Evolutionary conservation across 2,113 vertebrate species (phyloP).

Genomic region (Manacus vitellinus): DNA sequence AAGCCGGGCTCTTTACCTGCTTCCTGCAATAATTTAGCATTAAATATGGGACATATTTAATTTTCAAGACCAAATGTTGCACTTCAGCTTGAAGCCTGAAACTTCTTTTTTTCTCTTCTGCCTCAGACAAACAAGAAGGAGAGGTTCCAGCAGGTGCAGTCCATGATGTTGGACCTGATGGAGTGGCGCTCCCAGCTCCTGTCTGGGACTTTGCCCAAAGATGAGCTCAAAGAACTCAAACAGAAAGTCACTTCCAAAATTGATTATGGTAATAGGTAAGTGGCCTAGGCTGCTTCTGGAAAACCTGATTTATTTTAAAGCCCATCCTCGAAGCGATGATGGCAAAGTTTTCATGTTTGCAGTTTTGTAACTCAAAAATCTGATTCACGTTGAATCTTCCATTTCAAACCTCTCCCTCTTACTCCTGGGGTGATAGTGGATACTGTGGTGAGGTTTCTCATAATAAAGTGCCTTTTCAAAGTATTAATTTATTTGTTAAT

Average conservation of each 20-base stretch:
- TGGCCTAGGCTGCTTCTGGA: not conserved
- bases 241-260: constrained; percentile 98
- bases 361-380: not conserved
- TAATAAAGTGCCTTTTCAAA: not conserved
- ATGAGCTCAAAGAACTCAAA: constrained; percentile 96
- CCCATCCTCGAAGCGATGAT: not conserved
- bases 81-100: not conserved
- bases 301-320: not conserved
- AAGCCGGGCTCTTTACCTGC: not conserved
- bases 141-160: constrained; percentile 85
- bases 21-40: not conserved
- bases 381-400: not conserved
- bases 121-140: constrained; percentile 83
- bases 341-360: not conserved
- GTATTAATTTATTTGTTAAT: not conserved
- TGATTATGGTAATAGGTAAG: constrained; percentile 96
- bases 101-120: not conserved
- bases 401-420: not conserved
- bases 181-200: constrained; percentile 97
- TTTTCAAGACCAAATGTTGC: not conserved
- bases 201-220: constrained; percentile 92
- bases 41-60: not conserved
- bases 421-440: not conserved
- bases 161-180: constrained; percentile 94
- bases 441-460: not conserved